Evolutionary conservation across 2,888 invertebrate species (phyloP).

Genomic region (Agapostemon virescens): DNA sequence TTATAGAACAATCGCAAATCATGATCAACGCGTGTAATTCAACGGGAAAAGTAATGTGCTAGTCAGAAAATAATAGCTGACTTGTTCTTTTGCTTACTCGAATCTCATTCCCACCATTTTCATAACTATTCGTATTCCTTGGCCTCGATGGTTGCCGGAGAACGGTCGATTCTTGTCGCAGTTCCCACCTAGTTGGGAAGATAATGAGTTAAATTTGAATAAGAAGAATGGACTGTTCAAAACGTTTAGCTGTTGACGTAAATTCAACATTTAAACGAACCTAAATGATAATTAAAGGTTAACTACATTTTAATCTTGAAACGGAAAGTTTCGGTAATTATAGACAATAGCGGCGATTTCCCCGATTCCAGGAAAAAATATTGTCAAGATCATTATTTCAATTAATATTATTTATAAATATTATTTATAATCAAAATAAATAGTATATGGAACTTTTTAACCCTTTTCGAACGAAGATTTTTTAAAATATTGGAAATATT

Average conservation of each 20-base stretch:
- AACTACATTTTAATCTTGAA: not conserved
- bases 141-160: not conserved
- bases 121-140: not conserved
- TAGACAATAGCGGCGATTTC: too few relatives aligned
- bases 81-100: not conserved
- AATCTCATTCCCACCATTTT: not conserved
- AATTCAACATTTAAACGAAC: not conserved
- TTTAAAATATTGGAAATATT: too few relatives aligned
- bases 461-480: too few relatives aligned
- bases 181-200: not conserved
- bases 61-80: not conserved
- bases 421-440: too few relatives aligned
- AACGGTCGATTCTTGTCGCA: not conserved
- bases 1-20: not conserved
- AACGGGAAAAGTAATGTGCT: too few relatives aligned
- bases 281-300: not conserved
- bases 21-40: not conserved
- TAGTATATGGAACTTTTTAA: not conserved
- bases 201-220: slow-evolving; percentile 1
- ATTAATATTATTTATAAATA: too few relatives aligned
- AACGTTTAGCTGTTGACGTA: not conserved
- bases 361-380: too few relatives aligned
- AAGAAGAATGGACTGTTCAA: not conserved
- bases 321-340: not conserved
- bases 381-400: too few relatives aligned